Percentiles rank a stretch among this genome's conserved stretches.
phyloP scores from a whole-genome alignment of 2,888 invertebrate genomes.

The Apotomis betuletana region DNA sequence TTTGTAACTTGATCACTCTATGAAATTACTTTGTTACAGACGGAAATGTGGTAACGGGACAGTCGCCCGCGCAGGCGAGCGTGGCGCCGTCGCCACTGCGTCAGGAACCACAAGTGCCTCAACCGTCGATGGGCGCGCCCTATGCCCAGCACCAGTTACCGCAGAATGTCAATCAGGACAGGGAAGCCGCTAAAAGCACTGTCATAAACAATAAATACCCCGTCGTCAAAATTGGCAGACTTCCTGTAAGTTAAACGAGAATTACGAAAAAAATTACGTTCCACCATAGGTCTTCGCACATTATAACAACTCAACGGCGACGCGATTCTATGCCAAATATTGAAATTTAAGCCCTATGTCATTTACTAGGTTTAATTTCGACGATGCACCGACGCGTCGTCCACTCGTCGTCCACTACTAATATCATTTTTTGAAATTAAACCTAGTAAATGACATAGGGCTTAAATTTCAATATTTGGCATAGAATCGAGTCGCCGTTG shows the following conservation, averaged over 20 bases:
- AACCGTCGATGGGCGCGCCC: conserved; percentile 77
- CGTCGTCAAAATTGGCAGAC: conserved; percentile 77
- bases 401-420: too few relatives aligned
- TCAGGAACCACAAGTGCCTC: conserved; percentile 80
- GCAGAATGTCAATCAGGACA: conserved; percentile 59
- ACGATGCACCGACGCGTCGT: too few relatives aligned
- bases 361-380: too few relatives aligned
- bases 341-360: too few relatives aligned
- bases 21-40: conserved; percentile 52
- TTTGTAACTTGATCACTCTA: too few relatives aligned
- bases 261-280: not conserved
- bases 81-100: conserved; percentile 83
- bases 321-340: too few relatives aligned
- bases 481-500: too few relatives aligned
- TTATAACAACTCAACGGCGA: too few relatives aligned
- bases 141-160: conserved; percentile 61
- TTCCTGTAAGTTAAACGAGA: conserved; percentile 67
- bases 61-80: conserved; percentile 86
- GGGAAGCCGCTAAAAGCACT: conserved; percentile 66
- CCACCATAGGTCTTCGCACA: too few relatives aligned
- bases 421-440: too few relatives aligned
- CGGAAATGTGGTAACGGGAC: conserved; percentile 79
- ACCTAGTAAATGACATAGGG: too few relatives aligned
- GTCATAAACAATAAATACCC: conserved; percentile 71
- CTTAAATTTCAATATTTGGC: too few relatives aligned